Evolutionary conservation across 2,888 invertebrate genomes (phyloP).

Genomic region (Cryptocheilus praepositus): DNA sequence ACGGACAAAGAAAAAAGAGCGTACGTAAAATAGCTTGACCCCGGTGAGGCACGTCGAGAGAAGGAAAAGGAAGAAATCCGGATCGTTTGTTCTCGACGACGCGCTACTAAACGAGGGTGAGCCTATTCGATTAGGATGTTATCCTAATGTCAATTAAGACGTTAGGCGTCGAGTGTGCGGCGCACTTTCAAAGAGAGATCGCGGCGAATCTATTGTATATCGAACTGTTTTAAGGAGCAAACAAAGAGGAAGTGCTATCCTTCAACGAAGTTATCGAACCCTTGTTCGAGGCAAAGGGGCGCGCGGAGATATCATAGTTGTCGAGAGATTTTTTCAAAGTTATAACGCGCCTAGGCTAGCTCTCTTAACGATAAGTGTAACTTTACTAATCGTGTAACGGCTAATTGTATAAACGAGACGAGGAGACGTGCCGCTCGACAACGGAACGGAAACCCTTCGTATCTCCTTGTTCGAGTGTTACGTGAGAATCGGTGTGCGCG

Average conservation of each 20-base stretch:
- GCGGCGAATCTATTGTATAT: neutral
- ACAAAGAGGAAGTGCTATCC: conserved; percentile 10
- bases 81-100: too few relatives aligned
- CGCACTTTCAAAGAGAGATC: too few relatives aligned
- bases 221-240: conserved; percentile 22
- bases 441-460: conserved; percentile 34
- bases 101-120: too few relatives aligned
- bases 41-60: too few relatives aligned
- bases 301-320: conserved; percentile 49
- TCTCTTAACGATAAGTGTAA: conserved; percentile 41
- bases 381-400: conserved; percentile 52
- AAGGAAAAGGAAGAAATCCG: too few relatives aligned
- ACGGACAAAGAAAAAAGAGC: too few relatives aligned
- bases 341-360: conserved; percentile 64
- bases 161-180: too few relatives aligned
- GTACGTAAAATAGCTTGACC: too few relatives aligned
- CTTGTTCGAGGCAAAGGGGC: conserved; percentile 33
- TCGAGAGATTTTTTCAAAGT: conserved; percentile 65
- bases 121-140: too few relatives aligned
- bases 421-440: too few relatives aligned
- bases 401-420: conserved; percentile 39
- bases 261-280: conserved; percentile 34
- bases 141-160: too few relatives aligned
- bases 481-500: conserved; percentile 19
- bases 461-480: conserved; percentile 36